Evolutionary conservation across 2,888 invertebrate genomes (phyloP), one percentile per base, ranked within the genome.

Genomic region (Cetonia aurata): DNA sequence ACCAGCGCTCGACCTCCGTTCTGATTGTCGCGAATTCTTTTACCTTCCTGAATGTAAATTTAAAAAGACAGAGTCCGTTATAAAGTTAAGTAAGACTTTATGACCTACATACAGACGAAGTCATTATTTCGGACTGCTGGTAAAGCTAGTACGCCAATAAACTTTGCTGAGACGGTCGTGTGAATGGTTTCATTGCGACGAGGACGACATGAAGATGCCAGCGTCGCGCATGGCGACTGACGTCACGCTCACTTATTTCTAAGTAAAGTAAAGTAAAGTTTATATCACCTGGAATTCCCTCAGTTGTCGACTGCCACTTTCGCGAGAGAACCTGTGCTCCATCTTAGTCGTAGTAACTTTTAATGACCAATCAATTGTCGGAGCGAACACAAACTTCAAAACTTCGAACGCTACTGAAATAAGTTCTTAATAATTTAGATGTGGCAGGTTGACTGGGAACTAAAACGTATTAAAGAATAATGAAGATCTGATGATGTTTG

Each of bases 61-160:
- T 48, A 48, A 62, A 48, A 62, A 62, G 56, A 48, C 48, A 6
- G 1, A 15, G 13, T n/a, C 33, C n/a, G 48, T 10, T 33, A 48
- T 42, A 62, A 62, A 62, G 62, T 62, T 62, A 48, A 62, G 31
- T 62, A 50, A 62, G 48, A 62, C 48, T 62, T 62, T 48, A 62
- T 48, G 48, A 62, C 33, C 31, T 17, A 48, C 62, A 62, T 62
- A 33, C 37, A 62, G 62, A 62, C 62, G 48, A 48, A 48, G 48
- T 33, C 48, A 62, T 62, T 62, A 62, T 62, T 62, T 62, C 62
- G 33, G 33, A 33, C 56, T 62, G 62, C 62, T 33, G 4, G 31
- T 62, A 62, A 59, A 62, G 33, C 62, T 62, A 62, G 31, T 48
- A 13, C 62, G 15, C 48, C 48, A 50, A 62, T 62, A 62, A 62